phyloP scores from a whole-genome alignment of 2,113 vertebrate species.

The Hipposideros armiger region DNA sequence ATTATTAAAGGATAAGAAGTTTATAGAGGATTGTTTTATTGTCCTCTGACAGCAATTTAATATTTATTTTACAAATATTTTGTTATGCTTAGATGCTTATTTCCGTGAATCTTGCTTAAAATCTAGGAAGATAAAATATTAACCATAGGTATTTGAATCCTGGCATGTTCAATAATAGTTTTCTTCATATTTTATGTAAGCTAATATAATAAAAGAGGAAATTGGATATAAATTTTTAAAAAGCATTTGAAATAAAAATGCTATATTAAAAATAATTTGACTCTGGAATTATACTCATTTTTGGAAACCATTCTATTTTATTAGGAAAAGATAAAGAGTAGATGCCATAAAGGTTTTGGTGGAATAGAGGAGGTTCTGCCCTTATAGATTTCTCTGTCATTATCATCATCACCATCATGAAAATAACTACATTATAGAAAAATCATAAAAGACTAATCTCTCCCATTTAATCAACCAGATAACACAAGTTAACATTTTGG shows the following conservation, averaged over 20 bases:
- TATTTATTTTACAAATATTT: neutral
- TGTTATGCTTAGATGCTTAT: neutral
- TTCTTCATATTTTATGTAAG: neutral
- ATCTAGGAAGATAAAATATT: neutral
- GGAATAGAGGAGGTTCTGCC: neutral
- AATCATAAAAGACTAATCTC: neutral
- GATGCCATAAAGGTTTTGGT: neutral
- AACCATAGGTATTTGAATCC: neutral
- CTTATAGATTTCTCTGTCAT: neutral
- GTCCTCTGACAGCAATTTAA: neutral
- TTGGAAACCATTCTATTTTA: neutral
- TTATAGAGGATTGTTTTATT: neutral
- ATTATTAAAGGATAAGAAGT: neutral
- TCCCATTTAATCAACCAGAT: neutral
- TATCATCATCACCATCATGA: neutral
- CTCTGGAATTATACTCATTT: neutral
- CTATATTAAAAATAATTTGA: neutral
- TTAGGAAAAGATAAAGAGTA: neutral
- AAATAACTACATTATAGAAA: neutral
- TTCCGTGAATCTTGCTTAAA: neutral
- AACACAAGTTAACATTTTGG: neutral
- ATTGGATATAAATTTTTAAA: neutral
- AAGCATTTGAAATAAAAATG: slow-evolving; percentile 36
- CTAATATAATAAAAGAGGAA: neutral
- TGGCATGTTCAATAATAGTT: neutral